Evolutionary conservation across 2,797 vertebrate genomes (phyloP), one percentile per base, ranked within the genome.

Genomic region (Brotula barbata): DNA sequence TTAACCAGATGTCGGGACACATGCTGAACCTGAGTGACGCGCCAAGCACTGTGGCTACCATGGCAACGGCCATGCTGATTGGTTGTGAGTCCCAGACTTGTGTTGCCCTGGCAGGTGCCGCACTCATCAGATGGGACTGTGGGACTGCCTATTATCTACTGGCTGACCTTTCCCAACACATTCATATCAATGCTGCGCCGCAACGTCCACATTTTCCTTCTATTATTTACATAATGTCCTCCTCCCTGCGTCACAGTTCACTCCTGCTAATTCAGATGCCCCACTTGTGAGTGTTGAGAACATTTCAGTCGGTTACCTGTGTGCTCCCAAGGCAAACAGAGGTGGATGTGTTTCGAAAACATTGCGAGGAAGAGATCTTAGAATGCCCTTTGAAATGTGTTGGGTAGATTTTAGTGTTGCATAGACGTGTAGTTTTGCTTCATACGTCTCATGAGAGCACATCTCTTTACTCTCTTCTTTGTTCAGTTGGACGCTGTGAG

Each of bases 1-100:
- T 98, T 82, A 99, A 99, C 93, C 93, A 98, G 93, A 89, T 98
- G 83, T 98, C 96, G 67, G 97, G 96, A 90, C 94, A 95, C 76
- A 89, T 96, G 89, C 92, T 98, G 85, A 94, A 95, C 93, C 93
- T 99, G 76, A 89, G 82, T 75, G 93, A 96, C 75, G 95, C 95
- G 71, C 93, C 97, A 58, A 95, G 92, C 89, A 97, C 96, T 7
- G 94, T 93, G 86, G 93, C 94, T 84, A 96, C 96, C 70, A 93
- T 99, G 93, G 96, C 97, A 84, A 97, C 95, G 34, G 90, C 95
- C 21, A 87, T 98, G 85, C 91, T 98, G 81, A 91, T 99, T 88
- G 97, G 96, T 90, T 98, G 97, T 99, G 92, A 97, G 96, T 98
- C 82, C 64, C 48, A 54, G 83, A 86, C 83, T 85, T 88, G 88